These are phyloP conservation scores for Plutella xylostella DNA, from an alignment of 2,888 invertebrate genomes.

Conservation along the genomic window DNA sequence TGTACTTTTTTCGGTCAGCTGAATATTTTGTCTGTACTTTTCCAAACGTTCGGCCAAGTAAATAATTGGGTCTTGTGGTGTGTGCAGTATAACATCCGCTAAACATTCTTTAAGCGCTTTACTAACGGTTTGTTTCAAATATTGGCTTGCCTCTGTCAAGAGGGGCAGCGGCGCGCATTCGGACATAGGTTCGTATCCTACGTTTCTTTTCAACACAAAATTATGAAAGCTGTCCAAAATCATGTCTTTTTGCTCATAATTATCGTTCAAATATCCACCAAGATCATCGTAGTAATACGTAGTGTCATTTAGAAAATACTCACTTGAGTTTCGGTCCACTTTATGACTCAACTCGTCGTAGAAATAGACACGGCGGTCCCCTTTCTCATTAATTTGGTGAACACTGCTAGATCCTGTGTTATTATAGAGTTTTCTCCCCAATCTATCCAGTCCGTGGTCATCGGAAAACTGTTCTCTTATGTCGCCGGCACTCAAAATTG, in stretches of 20 bases:
- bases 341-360: slow-evolving; percentile 23
- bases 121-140: slow-evolving; percentile 27
- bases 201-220: slow-evolving; percentile 20
- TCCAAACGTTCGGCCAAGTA: slow-evolving; percentile 26
- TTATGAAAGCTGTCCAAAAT: too few species aligned
- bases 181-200: slow-evolving; percentile 23
- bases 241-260: too few species aligned
- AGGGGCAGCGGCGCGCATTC: slow-evolving; percentile 22
- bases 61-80: slow-evolving; percentile 29
- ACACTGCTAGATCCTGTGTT: too few species aligned
- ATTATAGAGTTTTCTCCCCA: slow-evolving; percentile 30
- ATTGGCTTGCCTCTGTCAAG: slow-evolving; percentile 23
- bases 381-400: too few species aligned
- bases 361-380: slow-evolving; percentile 23
- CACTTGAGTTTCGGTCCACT: slow-evolving; percentile 24
- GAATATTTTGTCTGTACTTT: slow-evolving; percentile 22
- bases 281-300: slow-evolving; percentile 26
- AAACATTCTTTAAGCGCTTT: slow-evolving; percentile 28
- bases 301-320: slow-evolving; percentile 27
- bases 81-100: slow-evolving; percentile 28
- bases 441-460: slow-evolving; percentile 25
- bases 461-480: slow-evolving; percentile 25
- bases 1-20: too few species aligned
- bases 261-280: slow-evolving; percentile 24
- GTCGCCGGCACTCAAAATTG: slow-evolving; percentile 25